These are phyloP conservation scores for Pyrocoelia pectoralis DNA, from an alignment of 2,888 invertebrate species.

Conservation along the genomic window DNA sequence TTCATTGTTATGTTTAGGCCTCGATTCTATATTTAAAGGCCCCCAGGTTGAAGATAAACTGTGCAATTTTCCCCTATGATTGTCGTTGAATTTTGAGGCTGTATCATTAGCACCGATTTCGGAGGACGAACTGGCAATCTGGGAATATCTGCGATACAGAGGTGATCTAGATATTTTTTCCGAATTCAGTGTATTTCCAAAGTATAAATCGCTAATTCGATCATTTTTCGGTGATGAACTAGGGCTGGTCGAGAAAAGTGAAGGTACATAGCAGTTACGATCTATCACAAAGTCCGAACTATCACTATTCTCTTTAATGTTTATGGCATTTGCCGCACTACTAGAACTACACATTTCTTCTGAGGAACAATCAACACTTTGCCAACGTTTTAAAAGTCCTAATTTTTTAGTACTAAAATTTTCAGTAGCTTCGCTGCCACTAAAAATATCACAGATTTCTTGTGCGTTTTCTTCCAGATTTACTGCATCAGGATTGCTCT, in stretches of 20 bases:
- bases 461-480: constrained; percentile 54
- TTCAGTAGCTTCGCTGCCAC: constrained; percentile 26
- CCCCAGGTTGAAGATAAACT: constrained; percentile 20
- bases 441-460: constrained; percentile 48
- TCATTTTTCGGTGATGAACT: constrained; percentile 51
- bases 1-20: constrained; percentile 13
- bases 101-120: constrained; percentile 19
- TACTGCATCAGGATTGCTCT: constrained; percentile 56
- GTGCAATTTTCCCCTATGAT: constrained; percentile 21
- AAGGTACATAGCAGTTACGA: constrained; percentile 48
- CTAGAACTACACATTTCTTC: constrained; percentile 42
- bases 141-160: constrained; percentile 46
- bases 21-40: constrained; percentile 7
- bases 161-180: constrained; percentile 46
- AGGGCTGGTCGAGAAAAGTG: constrained; percentile 49
- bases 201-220: constrained; percentile 50
- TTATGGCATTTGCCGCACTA: constrained; percentile 31
- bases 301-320: constrained; percentile 31
- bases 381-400: constrained; percentile 50
- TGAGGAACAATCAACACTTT: constrained; percentile 47
- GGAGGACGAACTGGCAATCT: constrained; percentile 17
- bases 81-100: constrained; percentile 17
- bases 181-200: constrained; percentile 45
- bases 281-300: constrained; percentile 46
- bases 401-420: constrained; percentile 43